A percentile compares a stretch with the other conserved stretches of the same genome.
phyloP scores from a whole-genome alignment of 1,140 invertebrate species.

The Leptopilina clavipes region DNA sequence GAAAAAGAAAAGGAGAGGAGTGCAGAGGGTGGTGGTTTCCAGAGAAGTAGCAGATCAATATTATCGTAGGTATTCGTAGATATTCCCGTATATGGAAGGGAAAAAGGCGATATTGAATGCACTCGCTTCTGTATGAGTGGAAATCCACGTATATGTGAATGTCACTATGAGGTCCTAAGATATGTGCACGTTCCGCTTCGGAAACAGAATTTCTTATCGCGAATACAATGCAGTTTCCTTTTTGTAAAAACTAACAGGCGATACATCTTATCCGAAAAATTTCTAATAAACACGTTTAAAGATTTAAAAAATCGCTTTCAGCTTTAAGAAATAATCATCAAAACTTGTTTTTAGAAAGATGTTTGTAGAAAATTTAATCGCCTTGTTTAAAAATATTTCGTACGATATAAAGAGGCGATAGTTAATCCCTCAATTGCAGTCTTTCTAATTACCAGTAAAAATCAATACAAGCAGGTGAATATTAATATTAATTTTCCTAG shows the following conservation, averaged over 20 bases:
- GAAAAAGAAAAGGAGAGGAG: constrained; percentile 43
- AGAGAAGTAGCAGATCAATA: constrained; percentile 60
- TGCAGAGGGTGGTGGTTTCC: constrained; percentile 49
- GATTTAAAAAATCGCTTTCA: too few species aligned
- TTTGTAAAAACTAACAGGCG: constrained; percentile 54
- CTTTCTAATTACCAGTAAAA: too few species aligned
- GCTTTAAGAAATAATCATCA: too few species aligned
- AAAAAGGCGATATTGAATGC: constrained; percentile 55
- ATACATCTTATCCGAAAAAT: constrained; percentile 58
- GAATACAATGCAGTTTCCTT: constrained; percentile 51
- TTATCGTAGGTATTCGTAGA: constrained; percentile 62
- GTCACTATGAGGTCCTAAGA: constrained; percentile 55
- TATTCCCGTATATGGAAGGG: constrained; percentile 54
- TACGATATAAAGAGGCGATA: too few species aligned
- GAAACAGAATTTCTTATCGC: constrained; percentile 57
- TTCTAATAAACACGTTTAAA: constrained; percentile 40
- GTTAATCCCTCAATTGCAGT: too few species aligned
- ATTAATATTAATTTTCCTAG: too few species aligned
- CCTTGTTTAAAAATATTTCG: too few species aligned
- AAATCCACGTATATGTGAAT: constrained; percentile 54
- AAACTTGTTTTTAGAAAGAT: too few species aligned
- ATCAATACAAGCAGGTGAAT: too few species aligned
- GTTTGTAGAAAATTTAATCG: too few species aligned
- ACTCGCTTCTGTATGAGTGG: constrained; percentile 50
- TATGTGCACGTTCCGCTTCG: constrained; percentile 54